Conservation (phyloP, 2,888 invertebrate species). For the Eupithecia vulgata region DNA sequence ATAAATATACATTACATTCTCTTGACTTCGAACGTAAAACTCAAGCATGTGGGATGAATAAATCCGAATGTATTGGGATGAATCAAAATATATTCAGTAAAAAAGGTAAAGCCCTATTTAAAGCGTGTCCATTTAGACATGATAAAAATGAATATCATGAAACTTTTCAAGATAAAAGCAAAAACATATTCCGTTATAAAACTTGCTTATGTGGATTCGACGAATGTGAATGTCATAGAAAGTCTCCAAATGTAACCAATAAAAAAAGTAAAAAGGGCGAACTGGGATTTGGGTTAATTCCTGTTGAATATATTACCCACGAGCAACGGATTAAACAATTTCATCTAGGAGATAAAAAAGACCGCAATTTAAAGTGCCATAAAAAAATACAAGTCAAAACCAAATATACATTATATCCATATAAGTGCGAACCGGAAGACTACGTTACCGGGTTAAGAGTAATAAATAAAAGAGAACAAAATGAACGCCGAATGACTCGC, state of each 20-base stretch:
- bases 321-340: not conserved
- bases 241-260: not conserved
- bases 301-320: not conserved
- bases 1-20: constrained; percentile 1
- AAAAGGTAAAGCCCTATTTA: not conserved
- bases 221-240: not conserved
- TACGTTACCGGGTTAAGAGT: not conserved
- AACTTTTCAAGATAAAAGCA: not conserved
- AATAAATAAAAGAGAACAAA: not conserved
- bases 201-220: not conserved
- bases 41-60: not conserved
- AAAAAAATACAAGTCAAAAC: constrained; percentile 2
- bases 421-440: not conserved
- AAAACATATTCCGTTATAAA: not conserved
- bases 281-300: not conserved
- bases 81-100: not conserved
- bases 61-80: not conserved
- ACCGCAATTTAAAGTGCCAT: not conserved
- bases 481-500: not conserved
- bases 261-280: not conserved
- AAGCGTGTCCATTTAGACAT: not conserved
- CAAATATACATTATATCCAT: not conserved
- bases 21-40: not conserved
- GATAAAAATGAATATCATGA: not conserved
- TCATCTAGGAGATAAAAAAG: not conserved